phyloP scores from a whole-genome alignment of 2,888 invertebrate species.

The Spodoptera littoralis region DNA sequence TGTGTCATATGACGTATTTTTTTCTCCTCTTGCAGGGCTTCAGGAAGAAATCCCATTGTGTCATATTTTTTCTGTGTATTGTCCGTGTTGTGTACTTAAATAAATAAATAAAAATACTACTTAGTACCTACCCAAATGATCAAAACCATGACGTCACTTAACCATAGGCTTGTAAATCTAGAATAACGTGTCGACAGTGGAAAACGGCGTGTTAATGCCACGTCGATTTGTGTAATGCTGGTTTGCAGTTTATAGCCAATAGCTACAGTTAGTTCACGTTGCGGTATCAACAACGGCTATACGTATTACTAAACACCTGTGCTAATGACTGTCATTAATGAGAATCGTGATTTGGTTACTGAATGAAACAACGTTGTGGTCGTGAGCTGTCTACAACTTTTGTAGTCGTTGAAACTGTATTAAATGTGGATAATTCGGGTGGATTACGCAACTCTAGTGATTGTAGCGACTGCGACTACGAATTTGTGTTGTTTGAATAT shows the following conservation, averaged over 20 bases:
- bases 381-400: conserved; percentile 48
- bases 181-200: conserved; percentile 42
- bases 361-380: conserved; percentile 49
- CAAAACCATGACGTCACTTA: conserved; percentile 18
- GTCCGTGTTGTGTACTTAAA: too few relatives aligned
- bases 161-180: conserved; percentile 21
- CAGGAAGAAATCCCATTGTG: too few relatives aligned
- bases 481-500: conserved; percentile 11
- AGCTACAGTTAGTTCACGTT: conserved; percentile 46
- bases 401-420: conserved; percentile 31
- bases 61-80: too few relatives aligned
- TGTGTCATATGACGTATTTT: too few relatives aligned
- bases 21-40: too few relatives aligned
- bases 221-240: conserved; percentile 49
- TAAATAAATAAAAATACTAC: too few relatives aligned
- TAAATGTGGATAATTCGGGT: conserved; percentile 41
- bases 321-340: conserved; percentile 53
- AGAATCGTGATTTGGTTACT: conserved; percentile 58
- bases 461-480: conserved; percentile 18
- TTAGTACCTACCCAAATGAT: not conserved
- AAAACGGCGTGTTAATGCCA: conserved; percentile 48
- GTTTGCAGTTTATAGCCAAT: conserved; percentile 48
- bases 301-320: conserved; percentile 59
- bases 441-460: conserved; percentile 21
- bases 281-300: conserved; percentile 44